Conservation (phyloP, 2,888 invertebrate genomes). For the Agelastica alni region DNA sequence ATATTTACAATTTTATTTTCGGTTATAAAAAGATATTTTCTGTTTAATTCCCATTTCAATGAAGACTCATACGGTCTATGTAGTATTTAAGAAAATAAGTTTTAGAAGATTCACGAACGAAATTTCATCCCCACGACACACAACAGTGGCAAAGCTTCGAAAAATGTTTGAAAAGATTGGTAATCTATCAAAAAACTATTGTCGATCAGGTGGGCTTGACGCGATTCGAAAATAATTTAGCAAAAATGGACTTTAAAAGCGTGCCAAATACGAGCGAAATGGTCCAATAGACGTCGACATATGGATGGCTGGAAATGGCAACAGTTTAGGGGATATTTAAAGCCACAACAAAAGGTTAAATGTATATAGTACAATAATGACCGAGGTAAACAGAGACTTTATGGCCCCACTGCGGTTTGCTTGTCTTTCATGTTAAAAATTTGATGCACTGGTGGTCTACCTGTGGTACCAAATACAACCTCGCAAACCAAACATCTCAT, state of each 20-base stretch:
- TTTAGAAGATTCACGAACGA: slow-evolving; percentile 1
- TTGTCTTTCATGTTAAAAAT: slow-evolving; percentile 37
- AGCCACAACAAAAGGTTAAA: slow-evolving; percentile 45
- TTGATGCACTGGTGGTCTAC: slow-evolving; percentile 31
- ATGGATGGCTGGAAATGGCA: slow-evolving; percentile 32
- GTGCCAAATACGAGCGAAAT: slow-evolving; percentile 26
- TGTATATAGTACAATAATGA: slow-evolving; percentile 56
- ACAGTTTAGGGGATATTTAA: slow-evolving; percentile 43
- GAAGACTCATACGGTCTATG: too few species aligned
- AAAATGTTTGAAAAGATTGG: slow-evolving; percentile 8
- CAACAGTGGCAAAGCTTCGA: slow-evolving; percentile 13
- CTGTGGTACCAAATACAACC: slow-evolving; percentile 36
- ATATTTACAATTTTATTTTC: too few species aligned
- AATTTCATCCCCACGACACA: slow-evolving; percentile 3
- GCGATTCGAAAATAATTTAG: slow-evolving; percentile 5
- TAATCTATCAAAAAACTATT: slow-evolving; percentile 24
- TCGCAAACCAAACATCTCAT: too few species aligned
- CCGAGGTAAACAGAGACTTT: slow-evolving; percentile 53
- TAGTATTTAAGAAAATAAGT: too few species aligned
- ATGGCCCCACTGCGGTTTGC: slow-evolving; percentile 49
- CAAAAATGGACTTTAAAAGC: slow-evolving; percentile 18
- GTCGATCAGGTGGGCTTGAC: slow-evolving; percentile 24
- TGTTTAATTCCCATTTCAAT: too few species aligned
- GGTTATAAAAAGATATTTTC: too few species aligned
- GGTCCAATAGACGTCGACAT: slow-evolving; percentile 3